Base-by-base conservation (phyloP, 2,113 vertebrate species). In the Rhagologus leucostigma region DNA sequence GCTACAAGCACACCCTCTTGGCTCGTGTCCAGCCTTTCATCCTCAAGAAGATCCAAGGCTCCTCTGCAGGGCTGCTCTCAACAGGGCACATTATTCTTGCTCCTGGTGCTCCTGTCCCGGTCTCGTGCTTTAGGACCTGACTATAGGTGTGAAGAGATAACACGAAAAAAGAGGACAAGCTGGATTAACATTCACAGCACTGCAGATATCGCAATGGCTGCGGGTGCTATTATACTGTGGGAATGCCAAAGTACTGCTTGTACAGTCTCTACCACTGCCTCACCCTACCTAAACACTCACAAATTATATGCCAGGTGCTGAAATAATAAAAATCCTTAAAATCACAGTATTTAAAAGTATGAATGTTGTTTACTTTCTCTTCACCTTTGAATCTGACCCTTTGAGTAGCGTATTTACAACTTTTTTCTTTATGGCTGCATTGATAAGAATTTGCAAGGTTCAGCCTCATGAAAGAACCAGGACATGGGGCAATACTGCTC, bases 291-390 rank as follows among this genome's bases (percentile, higher is more conserved):
- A 59, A 90, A 70, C 33, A 50, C 4, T 50, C 52, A 41, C 57
- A 79, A 49, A 42, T 83, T 37, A 49, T 21, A 79, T 17, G 16
- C 5, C 62, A 82, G 49, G 37, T 65, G 33, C 22, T 62, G 78
- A 84, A 95, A 70, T 29, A 80, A 84, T 64, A 75, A 90, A 68
- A 85, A 37, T 12, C 23, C 52, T 71, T 7, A 88, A 76, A 93
- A 59, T 57, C 16, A 37, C 57, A 71, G 11, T 29, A 64, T 77
- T 81, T 86, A 60, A 74, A 91, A 88, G 33, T 23, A 46, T 13
- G 42, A 47, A 3, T 14, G 6, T 29, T 74, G 37, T 70, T 90
- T 86, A 8, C 35, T 44, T 68, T 68, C 56, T 47, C 22, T 33
- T 86, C 11, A 24, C 10, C 67, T 69, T 70, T 75, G 53, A 64